These are phyloP conservation scores for Oreonectes daqikongensis DNA, from an alignment of 2,797 vertebrate species.

Conservation along the genomic window DNA sequence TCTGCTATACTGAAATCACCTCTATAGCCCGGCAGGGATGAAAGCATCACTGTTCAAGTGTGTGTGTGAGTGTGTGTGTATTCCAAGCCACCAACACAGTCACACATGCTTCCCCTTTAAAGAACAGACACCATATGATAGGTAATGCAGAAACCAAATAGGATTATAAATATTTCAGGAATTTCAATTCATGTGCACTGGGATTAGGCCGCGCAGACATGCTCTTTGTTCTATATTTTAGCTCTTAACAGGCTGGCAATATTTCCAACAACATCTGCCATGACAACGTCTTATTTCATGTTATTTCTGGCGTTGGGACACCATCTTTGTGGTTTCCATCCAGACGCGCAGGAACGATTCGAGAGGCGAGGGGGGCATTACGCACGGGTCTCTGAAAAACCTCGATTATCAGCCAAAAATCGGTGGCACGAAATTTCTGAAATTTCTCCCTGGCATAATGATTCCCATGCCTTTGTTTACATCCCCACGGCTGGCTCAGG, in stretches of 20 bases:
- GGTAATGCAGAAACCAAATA: constrained; percentile 56
- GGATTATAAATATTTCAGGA: constrained; percentile 61
- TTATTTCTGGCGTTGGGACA: constrained; percentile 2
- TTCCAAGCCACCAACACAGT: constrained; percentile 44
- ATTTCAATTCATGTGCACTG: constrained; percentile 50
- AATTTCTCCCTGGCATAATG: constrained; percentile 1
- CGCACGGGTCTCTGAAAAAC: constrained; percentile 4
- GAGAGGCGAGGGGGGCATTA: constrained; percentile 13
- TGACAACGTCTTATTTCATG: constrained; percentile 34
- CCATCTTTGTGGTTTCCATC: constrained; percentile 7
- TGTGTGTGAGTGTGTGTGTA: constrained; percentile 35
- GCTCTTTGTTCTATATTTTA: constrained; percentile 50
- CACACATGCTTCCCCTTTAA: constrained; percentile 51
- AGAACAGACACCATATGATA: constrained; percentile 54
- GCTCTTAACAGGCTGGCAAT: constrained; percentile 42
- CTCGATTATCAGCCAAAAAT: constrained; percentile 17
- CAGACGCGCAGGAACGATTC: not conserved
- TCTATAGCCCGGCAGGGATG: constrained; percentile 34
- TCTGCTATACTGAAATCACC: constrained; percentile 51
- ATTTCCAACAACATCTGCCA: constrained; percentile 42
- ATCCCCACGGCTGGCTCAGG: constrained; percentile 13
- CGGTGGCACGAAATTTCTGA: not conserved
- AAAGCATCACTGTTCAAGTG: constrained; percentile 23
- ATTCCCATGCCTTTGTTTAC: not conserved
- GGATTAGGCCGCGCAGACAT: constrained; percentile 47